Conservation (phyloP, 2,888 invertebrate species). For the Zootermopsis nevadensis region DNA sequence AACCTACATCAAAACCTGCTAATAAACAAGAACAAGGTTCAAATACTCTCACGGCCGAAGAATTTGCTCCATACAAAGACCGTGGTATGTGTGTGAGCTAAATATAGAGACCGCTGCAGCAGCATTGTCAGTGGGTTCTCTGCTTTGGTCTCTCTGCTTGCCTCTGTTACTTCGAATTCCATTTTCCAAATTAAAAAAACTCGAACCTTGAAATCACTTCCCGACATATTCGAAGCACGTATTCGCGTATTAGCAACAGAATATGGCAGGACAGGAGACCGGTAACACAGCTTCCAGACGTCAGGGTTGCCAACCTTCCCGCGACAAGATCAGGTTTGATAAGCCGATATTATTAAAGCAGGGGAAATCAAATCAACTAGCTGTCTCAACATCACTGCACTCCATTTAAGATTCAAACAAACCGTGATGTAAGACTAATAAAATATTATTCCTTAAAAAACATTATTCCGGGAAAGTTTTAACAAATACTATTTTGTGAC, state of each 20-base stretch:
- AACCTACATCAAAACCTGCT: too few relatives aligned
- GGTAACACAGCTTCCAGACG: constrained; percentile 12
- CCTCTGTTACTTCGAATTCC: neutral
- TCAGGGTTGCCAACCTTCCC: constrained; percentile 5
- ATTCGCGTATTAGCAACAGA: neutral
- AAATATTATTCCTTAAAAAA: too few relatives aligned
- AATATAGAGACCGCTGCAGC: neutral
- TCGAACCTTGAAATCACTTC: constrained; percentile 26
- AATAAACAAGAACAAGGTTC: too few relatives aligned
- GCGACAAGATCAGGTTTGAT: neutral
- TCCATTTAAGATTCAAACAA: too few relatives aligned
- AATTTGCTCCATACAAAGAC: too few relatives aligned
- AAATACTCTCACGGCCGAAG: too few relatives aligned
- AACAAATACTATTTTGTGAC: too few relatives aligned
- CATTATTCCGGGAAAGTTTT: too few relatives aligned
- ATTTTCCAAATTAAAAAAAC: neutral
- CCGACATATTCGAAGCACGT: constrained; percentile 24
- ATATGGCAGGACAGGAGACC: constrained; percentile 9
- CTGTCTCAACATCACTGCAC: too few relatives aligned
- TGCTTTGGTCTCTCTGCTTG: neutral
- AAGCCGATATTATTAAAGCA: neutral
- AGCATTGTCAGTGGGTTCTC: neutral
- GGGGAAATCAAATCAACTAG: too few relatives aligned
- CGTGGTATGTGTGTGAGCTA: neutral
- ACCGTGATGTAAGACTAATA: too few relatives aligned